Conservation (phyloP, 2,797 vertebrate genomes). For the Paramormyrops hopkinsi region DNA sequence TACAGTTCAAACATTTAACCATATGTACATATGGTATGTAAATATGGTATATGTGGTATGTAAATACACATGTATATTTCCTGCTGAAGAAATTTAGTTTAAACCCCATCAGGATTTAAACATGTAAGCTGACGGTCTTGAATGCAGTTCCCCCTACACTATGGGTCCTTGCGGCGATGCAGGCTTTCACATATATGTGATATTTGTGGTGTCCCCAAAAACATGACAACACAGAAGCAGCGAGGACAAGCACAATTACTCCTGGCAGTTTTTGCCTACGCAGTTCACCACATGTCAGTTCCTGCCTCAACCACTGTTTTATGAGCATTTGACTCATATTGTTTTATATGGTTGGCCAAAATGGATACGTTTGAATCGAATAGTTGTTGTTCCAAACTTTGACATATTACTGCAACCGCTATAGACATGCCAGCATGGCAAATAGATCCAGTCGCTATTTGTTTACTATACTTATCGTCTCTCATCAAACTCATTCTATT, state of each 20-base stretch:
- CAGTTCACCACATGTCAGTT: constrained; percentile 7
- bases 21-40: background rate
- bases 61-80: background rate
- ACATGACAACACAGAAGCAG: background rate
- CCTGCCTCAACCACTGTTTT: background rate
- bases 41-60: background rate
- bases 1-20: background rate
- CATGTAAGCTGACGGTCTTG: background rate
- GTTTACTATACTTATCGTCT: background rate
- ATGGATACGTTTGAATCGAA: background rate
- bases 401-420: background rate
- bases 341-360: background rate
- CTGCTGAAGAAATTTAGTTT: background rate
- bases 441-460: background rate
- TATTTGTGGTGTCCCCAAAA: background rate
- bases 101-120: background rate
- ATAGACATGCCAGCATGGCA: background rate
- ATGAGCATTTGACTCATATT: background rate
- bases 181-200: background rate
- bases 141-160: background rate
- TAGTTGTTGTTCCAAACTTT: constrained; percentile 18
- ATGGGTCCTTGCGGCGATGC: background rate
- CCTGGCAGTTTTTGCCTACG: background rate
- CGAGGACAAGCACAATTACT: background rate
- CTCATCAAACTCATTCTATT: constrained; percentile 31